phyloP scores from a whole-genome alignment of 2,113 vertebrate genomes.

The Vombatus ursinus region DNA sequence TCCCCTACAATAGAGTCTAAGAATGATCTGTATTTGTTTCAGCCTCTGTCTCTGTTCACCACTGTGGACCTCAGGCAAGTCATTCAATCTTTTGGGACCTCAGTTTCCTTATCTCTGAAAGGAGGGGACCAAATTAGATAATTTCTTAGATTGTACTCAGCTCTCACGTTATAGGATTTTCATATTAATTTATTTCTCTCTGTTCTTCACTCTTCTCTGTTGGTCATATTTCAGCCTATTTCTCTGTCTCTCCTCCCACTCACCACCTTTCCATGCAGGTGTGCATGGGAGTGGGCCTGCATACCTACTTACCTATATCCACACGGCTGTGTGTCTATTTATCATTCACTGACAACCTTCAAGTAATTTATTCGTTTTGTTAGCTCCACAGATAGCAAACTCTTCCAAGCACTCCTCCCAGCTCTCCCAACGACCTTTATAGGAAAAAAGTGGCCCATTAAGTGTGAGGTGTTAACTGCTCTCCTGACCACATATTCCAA shows the following conservation, averaged over 20 bases:
- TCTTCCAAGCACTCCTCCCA: conserved; percentile 66
- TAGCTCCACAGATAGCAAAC: not conserved
- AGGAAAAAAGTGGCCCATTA: conserved; percentile 72
- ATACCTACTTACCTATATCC: not conserved
- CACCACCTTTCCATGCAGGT: accelerated
- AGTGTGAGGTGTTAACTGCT: conserved; percentile 71
- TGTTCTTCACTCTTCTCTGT: not conserved
- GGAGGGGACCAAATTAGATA: not conserved
- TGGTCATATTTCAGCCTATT: not conserved
- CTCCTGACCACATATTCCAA: conserved; percentile 77
- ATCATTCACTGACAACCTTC: conserved; percentile 11
- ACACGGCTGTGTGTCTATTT: not conserved
- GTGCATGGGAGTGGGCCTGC: accelerated
- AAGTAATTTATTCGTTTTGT: not conserved
- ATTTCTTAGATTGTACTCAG: not conserved
- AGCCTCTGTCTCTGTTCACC: not conserved
- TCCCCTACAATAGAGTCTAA: not conserved
- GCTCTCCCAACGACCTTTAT: conserved; percentile 70
- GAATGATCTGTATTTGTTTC: not conserved
- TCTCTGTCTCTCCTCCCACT: accelerated
- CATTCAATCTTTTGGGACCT: not conserved
- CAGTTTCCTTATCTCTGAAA: not conserved
- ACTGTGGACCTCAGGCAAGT: not conserved
- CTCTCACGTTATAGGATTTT: not conserved
- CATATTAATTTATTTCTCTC: not conserved